Percentiles rank a stretch among this genome's conserved stretches.
Conservation (phyloP, 2,113 vertebrate species). For the Toxotes chatareus region DNA sequence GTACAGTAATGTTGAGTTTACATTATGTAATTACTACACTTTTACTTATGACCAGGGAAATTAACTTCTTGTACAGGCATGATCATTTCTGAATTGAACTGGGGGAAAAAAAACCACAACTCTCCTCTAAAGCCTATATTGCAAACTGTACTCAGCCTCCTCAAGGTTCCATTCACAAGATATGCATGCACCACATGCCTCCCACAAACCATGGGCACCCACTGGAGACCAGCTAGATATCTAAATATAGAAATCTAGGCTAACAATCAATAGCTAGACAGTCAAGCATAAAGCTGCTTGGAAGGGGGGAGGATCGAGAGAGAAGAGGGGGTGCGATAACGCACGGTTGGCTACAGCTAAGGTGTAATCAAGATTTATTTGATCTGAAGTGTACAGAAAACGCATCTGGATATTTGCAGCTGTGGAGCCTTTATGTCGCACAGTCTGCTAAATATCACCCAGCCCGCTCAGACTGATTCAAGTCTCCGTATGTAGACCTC, state of each 20-base stretch:
- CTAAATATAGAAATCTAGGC: constrained; percentile 75
- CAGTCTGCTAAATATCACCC: constrained; percentile 12
- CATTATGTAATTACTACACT: not conserved
- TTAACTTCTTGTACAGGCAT: not conserved
- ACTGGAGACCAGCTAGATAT: constrained; percentile 56
- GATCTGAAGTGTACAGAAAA: constrained; percentile 31
- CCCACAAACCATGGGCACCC: constrained; percentile 51
- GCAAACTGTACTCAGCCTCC: constrained; percentile 16
- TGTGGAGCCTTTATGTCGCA: constrained; percentile 43
- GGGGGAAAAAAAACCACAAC: constrained; percentile 24
- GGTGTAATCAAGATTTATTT: constrained; percentile 48
- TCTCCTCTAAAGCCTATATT: constrained; percentile 11
- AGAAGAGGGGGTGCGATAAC: constrained; percentile 5
- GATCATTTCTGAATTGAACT: constrained; percentile 12
- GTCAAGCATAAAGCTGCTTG: constrained; percentile 46
- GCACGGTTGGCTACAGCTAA: constrained; percentile 31
- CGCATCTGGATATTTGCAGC: constrained; percentile 65
- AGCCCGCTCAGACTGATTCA: constrained; percentile 12
- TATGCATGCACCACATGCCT: constrained; percentile 60
- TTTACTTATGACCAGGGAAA: not conserved
- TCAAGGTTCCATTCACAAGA: constrained; percentile 67
- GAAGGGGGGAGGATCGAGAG: not conserved
- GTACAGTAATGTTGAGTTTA: too few species aligned
- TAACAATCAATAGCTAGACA: constrained; percentile 72
- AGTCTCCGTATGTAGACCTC: constrained; percentile 32